Evolutionary conservation across 2,888 invertebrate genomes (phyloP).

Genomic region (Parnassius apollo): DNA sequence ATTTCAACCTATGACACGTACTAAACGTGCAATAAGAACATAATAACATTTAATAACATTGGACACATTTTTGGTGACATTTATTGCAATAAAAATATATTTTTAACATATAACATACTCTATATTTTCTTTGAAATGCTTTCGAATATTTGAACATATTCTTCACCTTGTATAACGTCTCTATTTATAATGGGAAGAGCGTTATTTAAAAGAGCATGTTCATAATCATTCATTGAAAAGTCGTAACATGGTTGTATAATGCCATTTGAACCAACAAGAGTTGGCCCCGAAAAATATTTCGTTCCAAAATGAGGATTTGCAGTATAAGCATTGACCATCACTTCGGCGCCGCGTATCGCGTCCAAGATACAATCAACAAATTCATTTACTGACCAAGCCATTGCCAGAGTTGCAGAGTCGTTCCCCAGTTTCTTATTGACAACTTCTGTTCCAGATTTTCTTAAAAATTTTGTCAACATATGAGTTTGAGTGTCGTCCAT

Average conservation of each 20-base stretch:
- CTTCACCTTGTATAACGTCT: conserved; percentile 55
- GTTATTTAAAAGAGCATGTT: conserved; percentile 42
- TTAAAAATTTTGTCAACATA: conserved; percentile 51
- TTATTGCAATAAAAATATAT: too few species aligned
- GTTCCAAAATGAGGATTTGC: conserved; percentile 60
- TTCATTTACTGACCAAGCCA: conserved; percentile 59
- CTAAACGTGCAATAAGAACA: too few species aligned
- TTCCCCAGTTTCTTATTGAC: conserved; percentile 47
- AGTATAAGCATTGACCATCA: conserved; percentile 47
- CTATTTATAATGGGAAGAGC: conserved; percentile 47
- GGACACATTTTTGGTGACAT: conserved; percentile 24
- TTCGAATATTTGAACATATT: conserved; percentile 44
- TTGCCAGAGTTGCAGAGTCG: conserved; percentile 48
- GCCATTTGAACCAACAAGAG: conserved; percentile 49
- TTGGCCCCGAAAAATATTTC: conserved; percentile 58
- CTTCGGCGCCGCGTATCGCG: conserved; percentile 47
- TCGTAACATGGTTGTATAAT: conserved; percentile 44
- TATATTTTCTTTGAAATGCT: conserved; percentile 21
- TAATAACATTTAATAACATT: too few species aligned
- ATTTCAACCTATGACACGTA: too few species aligned
- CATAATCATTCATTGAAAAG: conserved; percentile 49
- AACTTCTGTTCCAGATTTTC: conserved; percentile 54
- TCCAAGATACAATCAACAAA: conserved; percentile 51
- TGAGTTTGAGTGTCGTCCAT: conserved; percentile 47
- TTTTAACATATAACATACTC: conserved; percentile 10